Percentiles rank a stretch among this genome's conserved stretches.
These are phyloP conservation scores for Apamea sordens DNA, from an alignment of 2,888 invertebrate genomes.

Conservation along the genomic window DNA sequence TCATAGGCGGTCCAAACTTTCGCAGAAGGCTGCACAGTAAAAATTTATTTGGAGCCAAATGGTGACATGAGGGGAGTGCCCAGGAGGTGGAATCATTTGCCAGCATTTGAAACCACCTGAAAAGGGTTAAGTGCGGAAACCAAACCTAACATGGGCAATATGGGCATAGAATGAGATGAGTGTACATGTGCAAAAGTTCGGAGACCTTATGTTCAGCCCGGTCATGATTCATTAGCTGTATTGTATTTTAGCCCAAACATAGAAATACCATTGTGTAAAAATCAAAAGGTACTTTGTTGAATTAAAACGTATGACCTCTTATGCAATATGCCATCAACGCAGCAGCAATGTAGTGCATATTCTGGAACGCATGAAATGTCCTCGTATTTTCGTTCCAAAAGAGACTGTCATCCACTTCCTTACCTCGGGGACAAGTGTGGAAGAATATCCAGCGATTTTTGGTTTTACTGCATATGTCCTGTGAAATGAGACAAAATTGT, in stretches of 20 bases:
- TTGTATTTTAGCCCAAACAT: not conserved
- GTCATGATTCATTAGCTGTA: not conserved
- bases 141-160: too few relatives aligned
- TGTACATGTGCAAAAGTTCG: not conserved
- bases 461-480: constrained; percentile 75
- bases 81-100: not conserved
- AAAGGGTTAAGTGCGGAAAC: too few relatives aligned
- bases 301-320: constrained; percentile 72
- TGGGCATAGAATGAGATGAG: not conserved
- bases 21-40: not conserved
- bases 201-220: not conserved
- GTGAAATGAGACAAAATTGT: constrained; percentile 44
- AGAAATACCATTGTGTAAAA: not conserved
- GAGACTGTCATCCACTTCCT: constrained; percentile 78
- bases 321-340: constrained; percentile 80
- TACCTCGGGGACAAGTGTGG: constrained; percentile 83
- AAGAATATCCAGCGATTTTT: constrained; percentile 79
- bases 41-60: not conserved
- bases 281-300: not conserved
- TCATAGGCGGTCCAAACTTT: not conserved
- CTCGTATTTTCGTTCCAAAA: constrained; percentile 77
- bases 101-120: too few relatives aligned
- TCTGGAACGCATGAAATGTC: constrained; percentile 80
- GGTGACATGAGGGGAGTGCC: not conserved
- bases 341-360: constrained; percentile 84